These are phyloP conservation scores for Yasuhikotakia modesta DNA, from an alignment of 2,797 vertebrate species.

Conservation along the genomic window DNA sequence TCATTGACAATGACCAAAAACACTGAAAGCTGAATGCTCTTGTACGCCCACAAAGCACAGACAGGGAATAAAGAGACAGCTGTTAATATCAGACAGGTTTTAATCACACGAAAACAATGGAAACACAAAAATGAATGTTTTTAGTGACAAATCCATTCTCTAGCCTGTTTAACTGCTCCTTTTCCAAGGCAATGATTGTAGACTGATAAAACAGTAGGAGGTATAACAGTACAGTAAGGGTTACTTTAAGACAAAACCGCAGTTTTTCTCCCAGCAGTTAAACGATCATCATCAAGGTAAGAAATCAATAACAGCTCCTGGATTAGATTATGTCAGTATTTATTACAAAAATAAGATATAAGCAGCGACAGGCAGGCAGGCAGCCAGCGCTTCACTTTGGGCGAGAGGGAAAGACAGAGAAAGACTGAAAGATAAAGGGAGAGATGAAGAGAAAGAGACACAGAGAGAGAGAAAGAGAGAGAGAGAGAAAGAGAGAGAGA, in stretches of 20 bases:
- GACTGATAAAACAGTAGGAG: constrained; percentile 70
- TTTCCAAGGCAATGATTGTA: constrained; percentile 81
- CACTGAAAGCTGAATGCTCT: neutral
- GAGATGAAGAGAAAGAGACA: neutral
- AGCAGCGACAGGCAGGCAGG: constrained; percentile 52
- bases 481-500: constrained; percentile 12
- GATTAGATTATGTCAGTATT: constrained; percentile 66
- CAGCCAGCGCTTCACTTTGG: constrained; percentile 53
- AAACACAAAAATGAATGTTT: constrained; percentile 52
- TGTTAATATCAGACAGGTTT: constrained; percentile 51
- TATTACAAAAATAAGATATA: constrained; percentile 81
- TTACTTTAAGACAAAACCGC: constrained; percentile 64
- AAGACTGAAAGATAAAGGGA: too few relatives aligned
- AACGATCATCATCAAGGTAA: constrained; percentile 46
- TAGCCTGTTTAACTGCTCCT: constrained; percentile 70
- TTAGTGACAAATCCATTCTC: constrained; percentile 63
- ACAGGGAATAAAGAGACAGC: neutral
- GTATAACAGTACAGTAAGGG: constrained; percentile 57
- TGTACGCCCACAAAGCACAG: constrained; percentile 2
- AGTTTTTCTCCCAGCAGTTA: constrained; percentile 50
- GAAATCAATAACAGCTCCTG: constrained; percentile 57
- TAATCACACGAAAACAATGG: constrained; percentile 57
- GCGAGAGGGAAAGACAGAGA: constrained; percentile 32
- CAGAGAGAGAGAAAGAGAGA: neutral
- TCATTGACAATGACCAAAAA: neutral